Evolutionary conservation across 2,888 invertebrate genomes (phyloP).

Genomic region (Andrena camellia): DNA sequence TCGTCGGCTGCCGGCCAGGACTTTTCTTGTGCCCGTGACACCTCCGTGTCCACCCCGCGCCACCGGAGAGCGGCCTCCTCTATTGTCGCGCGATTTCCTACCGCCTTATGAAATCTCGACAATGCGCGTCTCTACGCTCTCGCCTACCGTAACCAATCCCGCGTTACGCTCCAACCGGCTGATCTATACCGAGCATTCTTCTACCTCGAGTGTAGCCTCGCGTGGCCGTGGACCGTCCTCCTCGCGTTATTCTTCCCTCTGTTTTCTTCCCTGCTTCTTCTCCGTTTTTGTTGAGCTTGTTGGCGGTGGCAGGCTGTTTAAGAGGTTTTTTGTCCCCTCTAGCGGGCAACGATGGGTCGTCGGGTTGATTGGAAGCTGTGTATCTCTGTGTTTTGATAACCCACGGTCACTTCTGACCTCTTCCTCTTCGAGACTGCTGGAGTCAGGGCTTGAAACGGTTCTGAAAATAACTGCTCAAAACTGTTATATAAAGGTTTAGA

Average conservation of each 20-base stretch:
- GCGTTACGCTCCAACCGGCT: conserved; percentile 66
- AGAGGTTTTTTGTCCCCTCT: background rate
- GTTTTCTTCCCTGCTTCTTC: background rate
- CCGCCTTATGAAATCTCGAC: conserved; percentile 67
- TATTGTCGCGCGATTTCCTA: conserved; percentile 74
- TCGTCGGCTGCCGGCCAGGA: conserved; percentile 10
- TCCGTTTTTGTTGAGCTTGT: background rate
- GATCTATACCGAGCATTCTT: conserved; percentile 69
- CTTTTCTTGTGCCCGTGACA: conserved; percentile 61
- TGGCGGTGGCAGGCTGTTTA: background rate
- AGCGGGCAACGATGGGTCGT: background rate
- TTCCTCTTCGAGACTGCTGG: too few relatives aligned
- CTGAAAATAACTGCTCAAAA: too few relatives aligned
- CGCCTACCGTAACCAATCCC: conserved; percentile 71
- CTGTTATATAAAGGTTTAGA: too few relatives aligned
- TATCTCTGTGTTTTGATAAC: too few relatives aligned
- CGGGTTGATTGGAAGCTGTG: too few relatives aligned
- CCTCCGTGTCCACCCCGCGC: conserved; percentile 29
- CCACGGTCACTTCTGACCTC: too few relatives aligned
- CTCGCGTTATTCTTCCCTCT: conserved; percentile 6
- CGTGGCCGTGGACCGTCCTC: conserved; percentile 7
- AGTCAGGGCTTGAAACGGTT: too few relatives aligned
- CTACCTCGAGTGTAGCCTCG: conserved; percentile 46
- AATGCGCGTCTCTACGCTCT: conserved; percentile 68
- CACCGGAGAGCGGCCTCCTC: conserved; percentile 23